These are phyloP conservation scores for Platysteira castanea DNA, from an alignment of 2,113 vertebrate species.

Conservation along the genomic window DNA sequence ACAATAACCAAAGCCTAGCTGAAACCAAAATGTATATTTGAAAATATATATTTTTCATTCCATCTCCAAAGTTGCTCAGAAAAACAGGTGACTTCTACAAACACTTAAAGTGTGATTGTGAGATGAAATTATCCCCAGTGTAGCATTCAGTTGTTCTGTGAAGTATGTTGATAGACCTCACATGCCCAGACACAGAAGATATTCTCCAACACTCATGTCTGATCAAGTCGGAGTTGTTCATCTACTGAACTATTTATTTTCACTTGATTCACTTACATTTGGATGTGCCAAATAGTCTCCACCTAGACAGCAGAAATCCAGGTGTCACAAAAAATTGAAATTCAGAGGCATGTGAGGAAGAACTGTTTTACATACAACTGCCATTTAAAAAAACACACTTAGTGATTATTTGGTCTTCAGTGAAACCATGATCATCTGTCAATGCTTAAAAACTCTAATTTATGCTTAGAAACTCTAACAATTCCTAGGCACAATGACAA, in stretches of 20 bases:
- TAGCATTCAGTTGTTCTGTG: background rate
- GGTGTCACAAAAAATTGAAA: background rate
- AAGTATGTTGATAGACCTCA: background rate
- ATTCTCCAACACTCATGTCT: slow-evolving; percentile 16
- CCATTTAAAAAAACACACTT: background rate
- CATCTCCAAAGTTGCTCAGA: background rate
- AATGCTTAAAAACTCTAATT: background rate
- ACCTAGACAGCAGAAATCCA: background rate
- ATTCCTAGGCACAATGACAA: background rate
- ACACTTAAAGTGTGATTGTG: background rate
- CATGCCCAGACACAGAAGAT: background rate
- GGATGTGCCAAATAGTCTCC: background rate
- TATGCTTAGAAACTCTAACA: background rate
- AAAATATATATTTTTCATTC: background rate
- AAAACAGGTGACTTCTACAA: background rate
- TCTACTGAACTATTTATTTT: background rate
- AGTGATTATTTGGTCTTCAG: background rate
- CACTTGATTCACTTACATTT: background rate
- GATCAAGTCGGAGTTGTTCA: background rate
- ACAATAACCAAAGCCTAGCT: background rate
- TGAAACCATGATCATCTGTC: background rate
- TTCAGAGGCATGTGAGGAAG: background rate
- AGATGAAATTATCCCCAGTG: background rate
- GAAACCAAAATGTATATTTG: background rate
- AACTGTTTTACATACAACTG: background rate